Base-by-base conservation (phyloP, 2,888 invertebrate genomes). In the Eustalomyia histrio region DNA sequence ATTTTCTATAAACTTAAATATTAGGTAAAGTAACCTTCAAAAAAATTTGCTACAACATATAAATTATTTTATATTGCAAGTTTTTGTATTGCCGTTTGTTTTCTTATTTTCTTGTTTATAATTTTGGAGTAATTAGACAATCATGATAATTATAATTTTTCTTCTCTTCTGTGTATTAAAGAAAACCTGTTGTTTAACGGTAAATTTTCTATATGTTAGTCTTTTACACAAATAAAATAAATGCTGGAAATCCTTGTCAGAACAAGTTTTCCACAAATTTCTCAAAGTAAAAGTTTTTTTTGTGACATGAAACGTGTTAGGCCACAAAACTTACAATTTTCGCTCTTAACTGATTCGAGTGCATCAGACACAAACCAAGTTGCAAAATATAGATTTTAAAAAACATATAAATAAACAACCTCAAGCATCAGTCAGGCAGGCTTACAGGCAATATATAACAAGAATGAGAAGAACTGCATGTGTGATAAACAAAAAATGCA, bases 261-360 rank as follows among this genome's bases (percentile, higher is more conserved):
- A 81, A 78, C 78, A 21, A 78, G 78, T 81, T 81, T 81, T 78
- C 33, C 60, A 63, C 69, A 78, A 67, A 81, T 74, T 81, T 81
- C 63, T 57, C 71, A 78, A 81, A 81, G 81, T 81, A 81, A 81
- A 78, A 81, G 81, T 78, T 81, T 78, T 71, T 78, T 57, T 69
- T 78, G 71, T 75, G 74, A 81, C 81, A 75, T 65, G 57, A 71
- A 78, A 81, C 67, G 74, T 81, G 78, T 81, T 81, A 57, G 78
- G 78, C 67, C 69, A 69, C 61, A 74, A 71, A 55, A 68, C 53
- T 50, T 33, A 47, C 1, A 80, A 76, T 60, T 73, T 67, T 65
- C 64, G 65, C 74, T 78, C 73, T 76, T 63, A 71, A 76, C 69
- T 74, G 76, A 81, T 71, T 55, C 74, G 61, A 78, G 81, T 67